phyloP scores from a whole-genome alignment of 2,888 invertebrate genomes.

The Cybosia mesomella region DNA sequence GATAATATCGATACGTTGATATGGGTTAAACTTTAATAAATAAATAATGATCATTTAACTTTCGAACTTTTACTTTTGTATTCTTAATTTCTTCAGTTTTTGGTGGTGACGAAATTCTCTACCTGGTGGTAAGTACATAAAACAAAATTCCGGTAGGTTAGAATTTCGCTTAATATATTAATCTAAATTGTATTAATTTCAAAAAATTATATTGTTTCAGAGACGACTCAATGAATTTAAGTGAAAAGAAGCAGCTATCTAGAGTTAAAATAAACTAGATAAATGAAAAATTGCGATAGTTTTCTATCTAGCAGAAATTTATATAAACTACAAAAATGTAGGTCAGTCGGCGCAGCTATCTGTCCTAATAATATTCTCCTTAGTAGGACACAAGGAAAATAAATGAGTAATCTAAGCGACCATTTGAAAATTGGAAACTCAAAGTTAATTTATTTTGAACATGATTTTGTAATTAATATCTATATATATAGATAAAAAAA shows the following conservation, averaged over 20 bases:
- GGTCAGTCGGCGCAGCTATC: neutral
- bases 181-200: too few relatives aligned
- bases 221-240: neutral
- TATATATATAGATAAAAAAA: too few relatives aligned
- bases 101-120: too few relatives aligned
- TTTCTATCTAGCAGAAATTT: neutral
- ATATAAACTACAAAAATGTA: neutral
- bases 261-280: neutral
- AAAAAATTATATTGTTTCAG: too few relatives aligned
- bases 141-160: too few relatives aligned
- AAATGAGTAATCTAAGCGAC: neutral
- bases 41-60: neutral
- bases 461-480: neutral
- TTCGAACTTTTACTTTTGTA: neutral
- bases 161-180: too few relatives aligned
- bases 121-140: too few relatives aligned
- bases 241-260: neutral
- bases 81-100: neutral
- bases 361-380: neutral
- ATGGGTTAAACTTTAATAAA: conserved; percentile 14
- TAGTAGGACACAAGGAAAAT: neutral
- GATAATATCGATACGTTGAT: conserved; percentile 41
- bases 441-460: neutral
- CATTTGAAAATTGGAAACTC: neutral
- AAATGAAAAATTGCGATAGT: neutral